Percentiles rank a stretch among this genome's conserved stretches.
Conservation (phyloP, 1,140 invertebrate species). For the Drosophila teissieri region DNA sequence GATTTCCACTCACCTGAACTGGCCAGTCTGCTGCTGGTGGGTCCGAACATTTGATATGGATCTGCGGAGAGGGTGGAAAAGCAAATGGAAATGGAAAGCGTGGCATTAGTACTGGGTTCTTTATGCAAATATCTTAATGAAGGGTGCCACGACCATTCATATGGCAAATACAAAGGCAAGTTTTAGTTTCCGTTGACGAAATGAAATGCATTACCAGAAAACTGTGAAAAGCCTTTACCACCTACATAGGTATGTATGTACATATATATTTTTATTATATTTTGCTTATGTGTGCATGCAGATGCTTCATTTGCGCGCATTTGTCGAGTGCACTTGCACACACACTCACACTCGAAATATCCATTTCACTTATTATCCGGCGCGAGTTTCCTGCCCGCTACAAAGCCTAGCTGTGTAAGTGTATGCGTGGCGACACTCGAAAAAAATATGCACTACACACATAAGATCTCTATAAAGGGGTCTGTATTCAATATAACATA, state of each 20-base stretch:
- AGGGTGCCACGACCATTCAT: conserved; percentile 44
- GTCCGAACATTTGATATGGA: conserved; percentile 98
- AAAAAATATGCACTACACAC: no score
- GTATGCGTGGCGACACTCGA: conserved; percentile 1
- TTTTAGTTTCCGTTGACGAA: conserved; percentile 79
- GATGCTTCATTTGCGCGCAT: conserved; percentile 68
- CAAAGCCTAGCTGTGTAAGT: conserved; percentile 17
- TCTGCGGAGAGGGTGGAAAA: conserved; percentile 87
- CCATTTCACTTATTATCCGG: conserved; percentile 79
- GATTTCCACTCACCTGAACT: conserved; percentile 90
- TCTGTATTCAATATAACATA: no score
- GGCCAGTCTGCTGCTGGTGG: conserved; percentile 95
- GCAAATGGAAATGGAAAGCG: conserved; percentile 45
- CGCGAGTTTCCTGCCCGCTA: conserved; percentile 59
- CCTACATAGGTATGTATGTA: conserved; percentile 4
- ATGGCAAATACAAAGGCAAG: conserved; percentile 56
- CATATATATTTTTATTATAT: not conserved
- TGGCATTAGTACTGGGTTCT: conserved; percentile 58
- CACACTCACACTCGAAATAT: conserved; percentile 60
- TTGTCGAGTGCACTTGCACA: conserved; percentile 62
- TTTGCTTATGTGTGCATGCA: conserved; percentile 12
- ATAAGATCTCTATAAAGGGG: no score
- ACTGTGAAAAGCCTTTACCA: conserved; percentile 38
- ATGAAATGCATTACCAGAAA: conserved; percentile 76
- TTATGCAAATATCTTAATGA: conserved; percentile 77